phyloP scores from a whole-genome alignment of 1,140 invertebrate species.

The Drosophila obscura region DNA sequence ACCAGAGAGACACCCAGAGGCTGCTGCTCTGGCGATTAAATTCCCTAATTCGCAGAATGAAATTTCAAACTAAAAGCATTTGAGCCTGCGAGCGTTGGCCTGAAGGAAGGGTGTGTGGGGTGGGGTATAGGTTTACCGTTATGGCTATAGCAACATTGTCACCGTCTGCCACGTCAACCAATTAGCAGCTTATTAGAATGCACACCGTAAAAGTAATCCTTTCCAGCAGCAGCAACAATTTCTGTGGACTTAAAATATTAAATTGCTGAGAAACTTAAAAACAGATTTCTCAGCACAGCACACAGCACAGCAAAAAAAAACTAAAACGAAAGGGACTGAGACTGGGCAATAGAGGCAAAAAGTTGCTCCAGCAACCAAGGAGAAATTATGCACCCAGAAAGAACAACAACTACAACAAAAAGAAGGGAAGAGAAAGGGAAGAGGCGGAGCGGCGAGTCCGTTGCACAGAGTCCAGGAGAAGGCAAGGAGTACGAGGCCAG shows the following conservation, averaged over 20 bases:
- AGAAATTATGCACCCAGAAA: slow-evolving; percentile 7
- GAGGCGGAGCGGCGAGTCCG: too few species aligned
- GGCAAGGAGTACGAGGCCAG: slow-evolving; percentile 4
- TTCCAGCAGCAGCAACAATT: slow-evolving; percentile 59
- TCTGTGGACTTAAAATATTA: slow-evolving; percentile 82
- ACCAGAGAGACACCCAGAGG: slow-evolving; percentile 3
- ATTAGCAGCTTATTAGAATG: slow-evolving; percentile 82
- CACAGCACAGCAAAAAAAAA: slow-evolving; percentile 19
- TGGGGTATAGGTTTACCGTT: slow-evolving; percentile 50
- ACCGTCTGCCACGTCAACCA: slow-evolving; percentile 71
- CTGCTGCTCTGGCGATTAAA: slow-evolving; percentile 65
- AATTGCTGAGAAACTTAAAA: slow-evolving; percentile 79
- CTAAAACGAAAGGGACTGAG: slow-evolving; percentile 10
- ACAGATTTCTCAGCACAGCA: slow-evolving; percentile 73
- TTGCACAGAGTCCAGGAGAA: not conserved
- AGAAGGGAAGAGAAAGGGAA: not conserved
- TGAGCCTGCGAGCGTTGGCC: slow-evolving; percentile 40
- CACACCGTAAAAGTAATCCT: slow-evolving; percentile 74
- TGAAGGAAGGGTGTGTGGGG: not conserved
- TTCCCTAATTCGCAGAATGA: slow-evolving; percentile 74
- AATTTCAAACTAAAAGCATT: slow-evolving; percentile 80
- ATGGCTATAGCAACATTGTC: slow-evolving; percentile 37
- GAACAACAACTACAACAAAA: too few species aligned
- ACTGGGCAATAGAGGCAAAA: slow-evolving; percentile 6
- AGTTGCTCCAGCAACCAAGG: not conserved